These are phyloP conservation scores for Mactromeris polynyma DNA, from an alignment of 2,888 invertebrate species.

Conservation along the genomic window DNA sequence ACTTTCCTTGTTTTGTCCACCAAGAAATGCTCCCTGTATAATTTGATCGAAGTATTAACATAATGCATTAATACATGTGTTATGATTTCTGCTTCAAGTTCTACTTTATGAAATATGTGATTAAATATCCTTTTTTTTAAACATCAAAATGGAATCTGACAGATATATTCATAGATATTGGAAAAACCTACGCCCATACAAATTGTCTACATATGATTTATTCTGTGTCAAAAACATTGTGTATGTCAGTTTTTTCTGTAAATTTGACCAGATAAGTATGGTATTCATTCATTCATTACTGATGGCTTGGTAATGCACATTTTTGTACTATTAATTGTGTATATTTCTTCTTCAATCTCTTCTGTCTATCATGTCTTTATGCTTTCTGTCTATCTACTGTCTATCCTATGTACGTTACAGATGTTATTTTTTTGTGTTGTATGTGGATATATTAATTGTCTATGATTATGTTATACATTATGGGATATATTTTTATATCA, in stretches of 20 bases:
- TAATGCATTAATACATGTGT: neutral
- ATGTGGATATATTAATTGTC: conserved; percentile 10
- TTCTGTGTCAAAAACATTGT: neutral
- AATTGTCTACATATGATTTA: neutral
- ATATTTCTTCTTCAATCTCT: neutral
- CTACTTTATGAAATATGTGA: no score
- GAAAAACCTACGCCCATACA: no score
- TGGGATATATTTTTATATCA: conserved; percentile 48
- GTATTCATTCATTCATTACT: neutral
- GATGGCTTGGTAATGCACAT: neutral
- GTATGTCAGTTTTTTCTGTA: no score
- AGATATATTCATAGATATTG: neutral
- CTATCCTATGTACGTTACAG: conserved; percentile 12
- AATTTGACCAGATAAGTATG: neutral
- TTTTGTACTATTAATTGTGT: neutral
- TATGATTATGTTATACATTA: conserved; percentile 42
- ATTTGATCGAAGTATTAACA: neutral
- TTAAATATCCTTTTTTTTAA: neutral
- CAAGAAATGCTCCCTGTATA: neutral
- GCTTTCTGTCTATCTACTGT: neutral
- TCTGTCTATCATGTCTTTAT: neutral
- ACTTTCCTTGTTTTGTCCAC: neutral
- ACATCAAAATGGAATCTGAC: neutral
- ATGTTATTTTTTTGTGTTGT: conserved; percentile 22
- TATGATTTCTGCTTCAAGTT: no score